These are phyloP conservation scores for Aleiodes alternator DNA, from an alignment of 2,888 invertebrate genomes.

Conservation along the genomic window DNA sequence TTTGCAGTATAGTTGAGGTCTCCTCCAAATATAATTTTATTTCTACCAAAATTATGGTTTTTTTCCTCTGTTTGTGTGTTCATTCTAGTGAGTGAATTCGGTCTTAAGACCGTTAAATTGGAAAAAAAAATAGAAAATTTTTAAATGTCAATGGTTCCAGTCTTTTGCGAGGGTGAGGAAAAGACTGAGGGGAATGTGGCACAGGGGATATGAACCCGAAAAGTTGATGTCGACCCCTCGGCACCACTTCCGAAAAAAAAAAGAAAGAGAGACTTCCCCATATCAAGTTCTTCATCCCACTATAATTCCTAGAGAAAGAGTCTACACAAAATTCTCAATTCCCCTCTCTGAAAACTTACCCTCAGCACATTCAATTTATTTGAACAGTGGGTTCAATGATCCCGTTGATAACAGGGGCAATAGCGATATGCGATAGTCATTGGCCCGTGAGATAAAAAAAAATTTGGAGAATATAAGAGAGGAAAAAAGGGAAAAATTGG, in stretches of 20 bases:
- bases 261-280: constrained; percentile 23
- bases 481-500: constrained; percentile 30
- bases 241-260: constrained; percentile 40
- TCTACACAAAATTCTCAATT: constrained; percentile 9
- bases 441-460: not conserved
- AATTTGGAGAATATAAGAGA: not conserved
- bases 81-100: not conserved
- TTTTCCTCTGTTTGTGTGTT: not conserved
- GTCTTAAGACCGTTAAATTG: not conserved
- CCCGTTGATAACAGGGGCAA: constrained; percentile 47
- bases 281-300: constrained; percentile 47
- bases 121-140: constrained; percentile 13
- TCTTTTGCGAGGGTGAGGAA: not conserved
- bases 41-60: not conserved
- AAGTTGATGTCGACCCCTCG: constrained; percentile 32
- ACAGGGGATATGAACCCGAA: constrained; percentile 23
- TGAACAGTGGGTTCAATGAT: constrained; percentile 53
- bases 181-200: not conserved
- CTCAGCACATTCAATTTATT: not conserved
- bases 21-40: no score
- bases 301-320: constrained; percentile 37
- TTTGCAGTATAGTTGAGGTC: no score
- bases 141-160: not conserved
- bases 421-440: constrained; percentile 16
- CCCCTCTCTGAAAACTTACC: constrained; percentile 2